phyloP scores from a whole-genome alignment of 2,888 invertebrate genomes.

The Trichogramma dendrolimi region DNA sequence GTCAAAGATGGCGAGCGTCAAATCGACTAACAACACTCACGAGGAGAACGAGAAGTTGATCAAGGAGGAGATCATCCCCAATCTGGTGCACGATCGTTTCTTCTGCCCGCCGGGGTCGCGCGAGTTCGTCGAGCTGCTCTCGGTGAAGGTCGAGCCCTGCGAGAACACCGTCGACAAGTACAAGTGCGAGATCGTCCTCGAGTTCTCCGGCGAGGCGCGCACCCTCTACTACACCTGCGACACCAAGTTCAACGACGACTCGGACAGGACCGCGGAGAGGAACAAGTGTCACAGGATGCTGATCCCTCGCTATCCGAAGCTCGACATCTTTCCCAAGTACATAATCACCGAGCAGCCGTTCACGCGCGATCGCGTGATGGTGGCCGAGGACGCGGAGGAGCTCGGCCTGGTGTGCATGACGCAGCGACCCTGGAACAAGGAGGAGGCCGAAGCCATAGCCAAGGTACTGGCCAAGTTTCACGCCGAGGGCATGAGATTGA shows the following conservation, averaged over 20 bases:
- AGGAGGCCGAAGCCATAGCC: too few relatives aligned
- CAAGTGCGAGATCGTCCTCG: constrained; percentile 32
- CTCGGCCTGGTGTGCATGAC: constrained; percentile 31
- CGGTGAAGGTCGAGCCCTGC: constrained; percentile 31
- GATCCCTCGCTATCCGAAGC: constrained; percentile 31
- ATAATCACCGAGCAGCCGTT: constrained; percentile 43
- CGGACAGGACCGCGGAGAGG: too few relatives aligned
- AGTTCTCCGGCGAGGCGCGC: constrained; percentile 40
- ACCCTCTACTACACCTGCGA: constrained; percentile 27
- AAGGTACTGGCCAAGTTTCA: not conserved
- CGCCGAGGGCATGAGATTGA: constrained; percentile 30
- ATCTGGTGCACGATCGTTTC: constrained; percentile 43
- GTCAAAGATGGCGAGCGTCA: too few relatives aligned
- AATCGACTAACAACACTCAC: too few relatives aligned
- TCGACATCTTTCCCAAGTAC: constrained; percentile 37
- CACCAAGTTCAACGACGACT: too few relatives aligned
- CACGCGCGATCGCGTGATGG: constrained; percentile 43
- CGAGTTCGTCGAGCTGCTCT: constrained; percentile 45
- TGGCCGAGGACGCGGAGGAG: constrained; percentile 41
- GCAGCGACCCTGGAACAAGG: not conserved
- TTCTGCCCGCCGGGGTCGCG: constrained; percentile 45
- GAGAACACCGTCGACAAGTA: constrained; percentile 26
- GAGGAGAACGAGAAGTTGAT: constrained; percentile 36
- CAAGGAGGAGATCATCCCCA: constrained; percentile 39
- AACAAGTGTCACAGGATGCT: constrained; percentile 29